Base-by-base conservation (phyloP, 2,113 vertebrate species). In the Salvelinus sp. region DNA sequence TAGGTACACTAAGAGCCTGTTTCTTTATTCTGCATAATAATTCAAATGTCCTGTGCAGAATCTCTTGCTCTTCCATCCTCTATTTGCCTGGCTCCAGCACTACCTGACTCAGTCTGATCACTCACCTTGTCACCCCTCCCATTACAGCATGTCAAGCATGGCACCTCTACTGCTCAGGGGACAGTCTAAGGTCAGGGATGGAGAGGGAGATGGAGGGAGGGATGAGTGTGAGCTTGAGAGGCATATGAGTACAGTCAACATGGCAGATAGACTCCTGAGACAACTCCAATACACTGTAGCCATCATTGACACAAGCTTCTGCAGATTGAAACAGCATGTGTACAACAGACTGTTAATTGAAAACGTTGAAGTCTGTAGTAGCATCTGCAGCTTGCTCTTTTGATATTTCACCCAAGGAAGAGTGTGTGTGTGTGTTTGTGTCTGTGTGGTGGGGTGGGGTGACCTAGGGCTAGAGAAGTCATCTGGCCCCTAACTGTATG, bases 21-120 rank as follows among this genome's bases (percentile, higher is more conserved):
- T 44, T 54, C 50, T 54, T 54, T 54, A 54, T 54, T 44, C 7
- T 54, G 14, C 16, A 16, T 54, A 54, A 18, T 54, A 62, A 27
- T 72, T 83, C 70, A 82, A 77, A 82, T 87, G 82, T 79, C 83
- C 79, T 83, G 80, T 86, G 82, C 79, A 76, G 60, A 85, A 83
- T 79, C 76, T 83, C 86, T 60, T 65, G 69, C 72, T 79, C 47
- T 76, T 63, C 28, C 70, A 22, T 77, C 72, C 2, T 38, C 30
- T 64, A 25, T 71, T 48, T 57, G 47, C 23, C 10, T 71, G 47
- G 3, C 22, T 50, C 30, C 77, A 57, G 28, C 72, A 18, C 47
- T 14, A 57, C 27, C 25, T 65, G 80, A 85, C 77, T 85, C 86
- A 78, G 65, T 70, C 62, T 72, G 69, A 66, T 75, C 79, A 81